Base-by-base conservation (phyloP, 2,113 vertebrate genomes). In the Madoqua kirkii region DNA sequence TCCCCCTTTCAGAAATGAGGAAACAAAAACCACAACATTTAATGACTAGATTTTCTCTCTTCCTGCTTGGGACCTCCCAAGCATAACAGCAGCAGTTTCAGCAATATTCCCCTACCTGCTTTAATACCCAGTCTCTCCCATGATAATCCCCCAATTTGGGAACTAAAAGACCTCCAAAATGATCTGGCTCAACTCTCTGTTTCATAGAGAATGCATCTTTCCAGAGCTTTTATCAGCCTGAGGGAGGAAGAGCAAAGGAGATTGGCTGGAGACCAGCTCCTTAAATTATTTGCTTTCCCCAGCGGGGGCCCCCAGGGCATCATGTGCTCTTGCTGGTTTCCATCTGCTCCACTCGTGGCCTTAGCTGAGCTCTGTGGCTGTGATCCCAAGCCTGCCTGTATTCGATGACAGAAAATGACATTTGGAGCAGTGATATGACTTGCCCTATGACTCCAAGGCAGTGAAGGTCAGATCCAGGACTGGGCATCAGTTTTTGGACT, bases 131-230 rank as follows among this genome's bases (percentile, higher is more conserved):
- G 71, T 67, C 81, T 31, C 13, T 89, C 89, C 45, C 81, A 60
- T 48, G 33, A 23, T 40, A 91, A 98, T 87, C 82, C 76, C 91
- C 71, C 83, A 43, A 94, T 90, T 89, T 74, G 36, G 25, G 27
- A 95, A 76, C 43, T 93, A 87, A 95, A 60, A 86, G 74, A 31
- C 64, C 62, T 96, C 43, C 85, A 45, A 57, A 81, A 93, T 76
- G 50, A 74, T 82, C 90, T 94, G 74, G 84, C 43, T 91, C 74
- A 93, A 91, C 25, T 7, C 16, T 82, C 64, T 62, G n/a, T 89
- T 87, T 81, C 64, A 86, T 29, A 91, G 29, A 96, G 62, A 95
- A 95, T 83, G 89, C 54, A 33, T 82, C n/a, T 96, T 97, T 76
- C 62, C 87, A 78, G 29, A 33, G 23, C 45, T 83, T 88, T 81